Evolutionary conservation across 2,797 vertebrate species (phyloP), one percentile per base, ranked within the genome.

Genomic region (Diplodus puntazzo): DNA sequence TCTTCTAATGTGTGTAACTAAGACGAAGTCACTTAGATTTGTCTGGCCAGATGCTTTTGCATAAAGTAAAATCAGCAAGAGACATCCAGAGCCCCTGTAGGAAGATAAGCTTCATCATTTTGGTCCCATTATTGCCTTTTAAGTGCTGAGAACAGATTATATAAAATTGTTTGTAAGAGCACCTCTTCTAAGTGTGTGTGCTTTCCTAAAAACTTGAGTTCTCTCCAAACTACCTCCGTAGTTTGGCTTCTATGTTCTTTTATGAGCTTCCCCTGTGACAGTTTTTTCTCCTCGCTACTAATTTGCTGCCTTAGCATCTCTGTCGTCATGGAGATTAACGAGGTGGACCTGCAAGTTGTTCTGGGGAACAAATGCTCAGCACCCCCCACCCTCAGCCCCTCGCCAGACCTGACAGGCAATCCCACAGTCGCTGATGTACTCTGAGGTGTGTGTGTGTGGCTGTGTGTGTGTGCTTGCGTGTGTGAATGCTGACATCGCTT

Each of bases 291-390:
- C 63, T 85, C 13, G 18, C 59, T 62, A 46, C 81, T 90, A 89
- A 91, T 89, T 90, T 93, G 93, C 92, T 93, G 91, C 89, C 71
- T 76, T 91, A 87, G 94, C 92, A 92, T 87, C 87, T 87, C 90
- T 90, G 92, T 92, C 45, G 88, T 94, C 92, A 88, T 91, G 88
- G 90, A 95, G 93, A 95, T 95, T 94, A 95, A 95, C 85, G 90
- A 95, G 92, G 82, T 81, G 84, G 83, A 90, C 84, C 87, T 75
- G 81, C 66, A 82, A 89, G 91, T 88, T 79, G 90, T 92, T 88
- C 86, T 87, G 79, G 83, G 89, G 80, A 86, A 89, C 83, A 85
- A 89, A 84, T 20, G 72, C 69, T 84, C 69, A 55, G 49, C 73
- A 34, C 54, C 46, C 59, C 53, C 73, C 55, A 58, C 69, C 49